Evolutionary conservation across 2,797 vertebrate species (phyloP), one percentile per base, ranked within the genome.

Genomic region (Halcyon badia): DNA sequence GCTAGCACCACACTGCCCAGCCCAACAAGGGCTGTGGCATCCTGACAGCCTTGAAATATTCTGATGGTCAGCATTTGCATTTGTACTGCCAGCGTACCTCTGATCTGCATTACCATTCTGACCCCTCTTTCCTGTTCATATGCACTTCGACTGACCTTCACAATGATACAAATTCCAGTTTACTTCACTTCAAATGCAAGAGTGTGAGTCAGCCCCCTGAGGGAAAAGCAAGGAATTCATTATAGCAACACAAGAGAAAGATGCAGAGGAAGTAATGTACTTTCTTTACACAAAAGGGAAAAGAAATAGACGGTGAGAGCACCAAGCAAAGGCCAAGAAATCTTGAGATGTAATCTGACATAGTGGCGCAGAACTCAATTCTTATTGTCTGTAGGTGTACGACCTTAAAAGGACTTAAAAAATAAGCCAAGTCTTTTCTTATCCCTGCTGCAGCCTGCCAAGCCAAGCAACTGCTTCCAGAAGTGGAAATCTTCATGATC

Each of bases 221-320:
- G 96, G 93, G 96, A 96, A 96, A 96, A 96, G 88, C 78, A 79
- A 97, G 87, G 93, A 96, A 97, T 97, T 94, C 95, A 94, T 97
- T 97, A 96, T 18, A 93, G 75, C 87, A 96, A 91, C 92, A 96
- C 90, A 91, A 87, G 92, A 90, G 87, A 96, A 93, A 93, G 93
- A 95, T 87, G 88, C 87, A 78, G 95, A 96, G 94, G 92, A 97
- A 94, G 91, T 77, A 94, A 95, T 89, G 89, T 90, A 80, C 88
- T 96, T 92, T 94, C 95, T 92, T 89, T 71, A 87, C 83, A 97
- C 90, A 94, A 93, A 96, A 65, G 89, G 75, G 83, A 89, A 95
- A 95, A 95, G 73, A 90, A 96, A 82, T 64, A 94, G 65, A 83
- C 3, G 2, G 42, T n/a, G 69, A 90, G 83, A 91, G 87, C 52